These are phyloP conservation scores for Epizoanthus fatuus DNA, from an alignment of 92 coral and sea anemone genomes.

Conservation along the genomic window DNA sequence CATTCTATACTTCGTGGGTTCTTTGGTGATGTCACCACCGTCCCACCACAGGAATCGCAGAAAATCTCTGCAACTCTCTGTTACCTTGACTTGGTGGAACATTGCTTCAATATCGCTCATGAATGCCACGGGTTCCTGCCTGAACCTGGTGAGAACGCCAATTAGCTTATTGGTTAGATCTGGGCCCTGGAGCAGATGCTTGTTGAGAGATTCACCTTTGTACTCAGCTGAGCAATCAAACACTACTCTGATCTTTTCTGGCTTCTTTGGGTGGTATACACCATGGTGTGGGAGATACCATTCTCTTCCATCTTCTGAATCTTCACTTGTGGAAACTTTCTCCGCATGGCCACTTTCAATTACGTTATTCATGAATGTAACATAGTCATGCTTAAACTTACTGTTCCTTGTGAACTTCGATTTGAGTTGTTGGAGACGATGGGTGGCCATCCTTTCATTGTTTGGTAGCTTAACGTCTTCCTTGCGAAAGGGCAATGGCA, in stretches of 20 bases:
- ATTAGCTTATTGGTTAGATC: background rate
- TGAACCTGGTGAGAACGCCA: conserved; percentile 22
- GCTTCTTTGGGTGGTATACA: conserved; percentile 49
- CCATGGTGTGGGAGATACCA: conserved; percentile 71
- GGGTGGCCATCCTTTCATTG: conserved; percentile 55
- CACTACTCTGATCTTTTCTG: conserved; percentile 19
- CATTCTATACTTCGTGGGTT: background rate
- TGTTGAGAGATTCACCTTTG: conserved; percentile 34
- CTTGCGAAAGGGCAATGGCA: conserved; percentile 50
- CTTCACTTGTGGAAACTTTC: conserved; percentile 40
- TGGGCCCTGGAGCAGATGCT: conserved; percentile 45
- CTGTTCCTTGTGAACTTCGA: background rate
- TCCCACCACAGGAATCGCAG: conserved; percentile 2
- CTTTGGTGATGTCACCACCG: conserved; percentile 7
- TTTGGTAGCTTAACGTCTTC: conserved; percentile 50
- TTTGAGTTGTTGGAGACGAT: background rate
- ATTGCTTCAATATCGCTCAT: conserved; percentile 25
- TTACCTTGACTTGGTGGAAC: conserved; percentile 45
- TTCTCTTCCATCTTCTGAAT: conserved; percentile 33
- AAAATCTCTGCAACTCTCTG: background rate
- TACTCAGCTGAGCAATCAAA: conserved; percentile 17
- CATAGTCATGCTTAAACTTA: conserved; percentile 41
- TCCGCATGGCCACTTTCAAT: conserved; percentile 54
- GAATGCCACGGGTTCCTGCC: conserved; percentile 18
- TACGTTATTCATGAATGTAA: conserved; percentile 42